Conservation (phyloP, 2,888 invertebrate genomes). For the Aplocera efformata region DNA sequence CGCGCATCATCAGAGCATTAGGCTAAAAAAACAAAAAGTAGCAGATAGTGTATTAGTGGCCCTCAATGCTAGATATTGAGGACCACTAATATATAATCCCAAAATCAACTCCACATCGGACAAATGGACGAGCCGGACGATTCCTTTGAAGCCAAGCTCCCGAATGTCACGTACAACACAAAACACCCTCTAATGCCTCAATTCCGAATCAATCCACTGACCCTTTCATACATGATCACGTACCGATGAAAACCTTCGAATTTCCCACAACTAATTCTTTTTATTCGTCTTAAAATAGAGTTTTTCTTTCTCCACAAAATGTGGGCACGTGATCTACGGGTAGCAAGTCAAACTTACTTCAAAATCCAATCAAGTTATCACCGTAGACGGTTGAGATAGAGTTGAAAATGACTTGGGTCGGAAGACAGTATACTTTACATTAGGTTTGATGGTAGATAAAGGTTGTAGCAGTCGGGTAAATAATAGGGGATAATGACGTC, state of each 20-base stretch:
- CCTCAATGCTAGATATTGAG: no score
- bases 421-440: conserved; percentile 13
- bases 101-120: background rate
- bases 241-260: conserved; percentile 22
- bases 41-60: no score
- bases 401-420: conserved; percentile 4
- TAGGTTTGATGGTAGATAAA: conserved; percentile 28
- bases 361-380: background rate
- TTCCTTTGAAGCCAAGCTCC: conserved; percentile 6
- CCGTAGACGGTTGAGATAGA: background rate
- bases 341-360: conserved; percentile 8
- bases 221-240: conserved; percentile 24
- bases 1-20: no score
- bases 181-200: conserved; percentile 24
- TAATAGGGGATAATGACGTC: conserved; percentile 34
- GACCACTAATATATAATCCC: no score
- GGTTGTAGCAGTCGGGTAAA: conserved; percentile 29
- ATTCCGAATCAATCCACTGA: conserved; percentile 24
- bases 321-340: conserved; percentile 27
- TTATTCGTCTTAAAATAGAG: conserved; percentile 28
- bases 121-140: conserved; percentile 2
- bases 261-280: conserved; percentile 27
- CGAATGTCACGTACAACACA: conserved; percentile 17
- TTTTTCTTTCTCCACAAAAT: conserved; percentile 27
- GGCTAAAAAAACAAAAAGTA: no score